phyloP scores from a whole-genome alignment of 92 coral and sea anemone species.

The Epizoanthus ramosus region DNA sequence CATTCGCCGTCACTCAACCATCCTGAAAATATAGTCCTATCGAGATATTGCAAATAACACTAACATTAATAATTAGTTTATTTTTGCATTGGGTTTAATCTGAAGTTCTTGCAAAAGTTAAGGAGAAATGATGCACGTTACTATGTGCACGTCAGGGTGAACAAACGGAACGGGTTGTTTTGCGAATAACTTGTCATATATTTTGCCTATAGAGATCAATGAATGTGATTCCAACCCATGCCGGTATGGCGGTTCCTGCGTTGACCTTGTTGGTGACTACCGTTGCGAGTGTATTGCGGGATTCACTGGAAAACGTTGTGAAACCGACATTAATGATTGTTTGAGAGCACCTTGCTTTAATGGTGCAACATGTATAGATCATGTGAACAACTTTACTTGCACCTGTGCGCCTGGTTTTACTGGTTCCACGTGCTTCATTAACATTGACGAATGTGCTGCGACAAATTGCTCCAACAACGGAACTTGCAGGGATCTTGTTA shows the following conservation, averaged over 20 bases:
- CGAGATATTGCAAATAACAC: too few relatives aligned
- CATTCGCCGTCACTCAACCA: too few relatives aligned
- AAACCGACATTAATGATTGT: not conserved
- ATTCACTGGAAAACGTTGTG: not conserved
- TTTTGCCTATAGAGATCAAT: not conserved
- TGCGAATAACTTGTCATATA: too few relatives aligned
- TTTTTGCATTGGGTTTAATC: too few relatives aligned
- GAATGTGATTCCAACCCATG: not conserved
- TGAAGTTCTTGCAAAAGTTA: not conserved
- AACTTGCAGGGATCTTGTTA: constrained; percentile 53
- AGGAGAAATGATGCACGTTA: not conserved
- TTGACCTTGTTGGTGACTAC: constrained; percentile 1
- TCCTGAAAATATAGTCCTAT: too few relatives aligned
- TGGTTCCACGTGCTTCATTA: constrained; percentile 4
- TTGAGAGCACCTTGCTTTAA: not conserved
- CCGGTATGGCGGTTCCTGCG: not conserved
- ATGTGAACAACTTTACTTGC: not conserved
- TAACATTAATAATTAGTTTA: too few relatives aligned
- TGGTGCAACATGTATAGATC: constrained; percentile 3
- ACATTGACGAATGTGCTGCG: constrained; percentile 59
- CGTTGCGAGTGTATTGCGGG: not conserved
- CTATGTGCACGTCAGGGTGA: too few relatives aligned
- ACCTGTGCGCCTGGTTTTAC: not conserved
- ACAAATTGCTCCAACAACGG: constrained; percentile 55
- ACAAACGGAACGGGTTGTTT: too few relatives aligned